Conservation (phyloP, 2,888 invertebrate genomes). For the Monochamus alternatus region DNA sequence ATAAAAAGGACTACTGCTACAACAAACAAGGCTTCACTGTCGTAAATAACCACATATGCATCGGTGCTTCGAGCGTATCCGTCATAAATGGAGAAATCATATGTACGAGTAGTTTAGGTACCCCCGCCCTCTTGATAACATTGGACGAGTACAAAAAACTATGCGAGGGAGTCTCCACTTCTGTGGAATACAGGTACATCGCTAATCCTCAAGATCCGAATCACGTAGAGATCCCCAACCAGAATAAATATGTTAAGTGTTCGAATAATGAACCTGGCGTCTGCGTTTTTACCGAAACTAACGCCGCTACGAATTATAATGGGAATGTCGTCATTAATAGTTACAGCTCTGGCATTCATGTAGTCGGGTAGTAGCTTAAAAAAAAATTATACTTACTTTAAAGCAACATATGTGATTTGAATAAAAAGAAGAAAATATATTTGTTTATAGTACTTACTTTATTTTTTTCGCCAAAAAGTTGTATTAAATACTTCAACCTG, state of each 20-base stretch:
- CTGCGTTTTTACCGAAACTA: slow-evolving; percentile 30
- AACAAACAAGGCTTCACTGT: slow-evolving; percentile 27
- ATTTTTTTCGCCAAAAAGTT: too few species aligned
- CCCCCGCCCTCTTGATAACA: slow-evolving; percentile 31
- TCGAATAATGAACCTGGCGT: slow-evolving; percentile 43
- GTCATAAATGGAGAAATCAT: slow-evolving; percentile 39
- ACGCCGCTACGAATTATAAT: neutral
- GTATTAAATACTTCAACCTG: too few species aligned
- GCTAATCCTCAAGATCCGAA: slow-evolving; percentile 40
- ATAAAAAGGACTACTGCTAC: slow-evolving; percentile 48
- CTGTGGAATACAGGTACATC: slow-evolving; percentile 46
- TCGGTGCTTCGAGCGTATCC: slow-evolving; percentile 22
- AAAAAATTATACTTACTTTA: too few species aligned
- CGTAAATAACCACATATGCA: slow-evolving; percentile 48
- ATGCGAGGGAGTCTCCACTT: slow-evolving; percentile 39
- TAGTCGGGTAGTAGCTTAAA: too few species aligned
- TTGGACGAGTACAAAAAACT: slow-evolving; percentile 46
- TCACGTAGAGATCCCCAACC: slow-evolving; percentile 50
- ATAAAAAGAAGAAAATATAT: too few species aligned
- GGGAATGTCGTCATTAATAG: neutral
- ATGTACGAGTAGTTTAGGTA: slow-evolving; percentile 31
- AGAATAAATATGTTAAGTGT: slow-evolving; percentile 50
- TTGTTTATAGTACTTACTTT: too few species aligned
- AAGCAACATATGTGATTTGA: too few species aligned
- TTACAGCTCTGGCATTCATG: neutral